These are phyloP conservation scores for Luperina testacea DNA, from an alignment of 2,888 invertebrate species.

Conservation along the genomic window DNA sequence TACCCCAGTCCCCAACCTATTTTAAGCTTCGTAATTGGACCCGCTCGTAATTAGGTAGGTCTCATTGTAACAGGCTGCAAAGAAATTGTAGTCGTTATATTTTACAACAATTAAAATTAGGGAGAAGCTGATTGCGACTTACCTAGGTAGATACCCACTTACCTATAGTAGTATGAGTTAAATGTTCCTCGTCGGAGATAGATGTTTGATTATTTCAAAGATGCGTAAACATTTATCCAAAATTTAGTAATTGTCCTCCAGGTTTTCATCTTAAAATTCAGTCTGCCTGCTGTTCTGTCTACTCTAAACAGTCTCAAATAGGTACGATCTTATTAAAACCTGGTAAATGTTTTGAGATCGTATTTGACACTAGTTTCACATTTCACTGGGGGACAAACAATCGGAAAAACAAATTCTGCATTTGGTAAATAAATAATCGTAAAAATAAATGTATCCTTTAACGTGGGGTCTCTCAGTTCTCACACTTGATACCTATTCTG, in stretches of 20 bases:
- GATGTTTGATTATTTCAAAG: not conserved
- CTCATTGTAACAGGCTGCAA: not conserved
- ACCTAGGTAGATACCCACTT: too few relatives aligned
- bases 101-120: slow-evolving; percentile 17
- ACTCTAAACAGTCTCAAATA: not conserved
- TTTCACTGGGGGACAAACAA: too few relatives aligned
- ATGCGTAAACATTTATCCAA: not conserved
- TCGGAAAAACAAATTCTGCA: too few relatives aligned
- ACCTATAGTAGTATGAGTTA: too few relatives aligned
- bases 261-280: too few relatives aligned
- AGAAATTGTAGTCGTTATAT: slow-evolving; percentile 25
- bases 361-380: too few relatives aligned
- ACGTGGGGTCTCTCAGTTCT: too few relatives aligned
- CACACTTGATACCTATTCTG: too few relatives aligned
- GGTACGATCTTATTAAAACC: not conserved
- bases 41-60: not conserved
- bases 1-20: slow-evolving; percentile 1
- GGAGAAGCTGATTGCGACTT: not conserved
- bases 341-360: too few relatives aligned
- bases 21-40: slow-evolving; percentile 35
- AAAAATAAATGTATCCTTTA: too few relatives aligned
- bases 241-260: not conserved
- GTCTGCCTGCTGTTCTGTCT: not conserved
- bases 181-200: not conserved
- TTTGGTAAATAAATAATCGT: too few relatives aligned